A percentile compares a stretch with the other conserved stretches of the same genome.
Conservation (phyloP, 2,888 invertebrate species). For the Allygus modestus region DNA sequence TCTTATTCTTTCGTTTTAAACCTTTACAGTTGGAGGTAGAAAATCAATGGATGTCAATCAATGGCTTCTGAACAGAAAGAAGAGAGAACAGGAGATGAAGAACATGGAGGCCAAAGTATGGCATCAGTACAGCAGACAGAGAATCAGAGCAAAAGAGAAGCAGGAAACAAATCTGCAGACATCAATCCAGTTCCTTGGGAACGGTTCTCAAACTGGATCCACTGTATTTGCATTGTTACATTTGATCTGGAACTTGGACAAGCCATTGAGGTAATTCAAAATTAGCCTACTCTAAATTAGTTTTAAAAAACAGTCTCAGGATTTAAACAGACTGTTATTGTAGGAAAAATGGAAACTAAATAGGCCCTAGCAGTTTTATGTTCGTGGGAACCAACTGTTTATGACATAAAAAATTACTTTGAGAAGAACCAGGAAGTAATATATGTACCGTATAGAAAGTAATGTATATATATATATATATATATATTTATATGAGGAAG, state of each 20-base stretch:
- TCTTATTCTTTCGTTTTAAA: background rate
- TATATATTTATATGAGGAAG: no score
- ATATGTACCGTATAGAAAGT: no score
- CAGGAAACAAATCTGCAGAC: constrained; percentile 23
- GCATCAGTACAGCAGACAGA: background rate
- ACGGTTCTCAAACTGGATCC: constrained; percentile 94
- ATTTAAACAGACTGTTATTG: no score
- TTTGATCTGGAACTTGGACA: constrained; percentile 99
- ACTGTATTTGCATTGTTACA: constrained; percentile 98
- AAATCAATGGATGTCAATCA: constrained; percentile 51
- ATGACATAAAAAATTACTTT: no score
- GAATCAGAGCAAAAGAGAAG: constrained; percentile 1
- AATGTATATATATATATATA: no score
- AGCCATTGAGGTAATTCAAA: constrained; percentile 88
- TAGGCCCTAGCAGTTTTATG: no score
- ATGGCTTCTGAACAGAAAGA: constrained; percentile 49
- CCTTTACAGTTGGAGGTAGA: constrained; percentile 6
- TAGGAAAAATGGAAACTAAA: no score
- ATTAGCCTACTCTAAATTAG: no score
- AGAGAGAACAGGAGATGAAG: constrained; percentile 25
- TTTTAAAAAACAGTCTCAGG: no score
- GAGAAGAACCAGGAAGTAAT: no score
- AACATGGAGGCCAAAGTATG: background rate
- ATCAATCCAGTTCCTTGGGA: constrained; percentile 77
- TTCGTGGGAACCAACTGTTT: no score